Percentiles rank a stretch among this genome's conserved stretches.
Evolutionary conservation across 2,113 vertebrate species (phyloP).

Genomic region (Muntiacus muntjak): DNA sequence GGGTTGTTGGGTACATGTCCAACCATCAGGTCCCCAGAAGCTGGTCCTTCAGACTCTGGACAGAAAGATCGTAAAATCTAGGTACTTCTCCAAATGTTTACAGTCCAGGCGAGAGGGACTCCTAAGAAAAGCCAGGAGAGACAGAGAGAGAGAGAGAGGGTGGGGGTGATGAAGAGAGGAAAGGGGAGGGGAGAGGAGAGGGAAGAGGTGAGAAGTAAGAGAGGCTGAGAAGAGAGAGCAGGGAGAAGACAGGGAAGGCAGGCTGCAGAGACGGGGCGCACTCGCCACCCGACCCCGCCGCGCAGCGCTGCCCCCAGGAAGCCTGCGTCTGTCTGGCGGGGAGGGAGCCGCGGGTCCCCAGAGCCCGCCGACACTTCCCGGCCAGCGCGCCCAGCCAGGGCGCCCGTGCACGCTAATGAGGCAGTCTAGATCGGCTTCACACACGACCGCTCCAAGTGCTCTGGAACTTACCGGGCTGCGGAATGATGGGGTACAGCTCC

Average conservation of each 20-base stretch:
- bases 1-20: accelerated
- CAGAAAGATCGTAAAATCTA: neutral
- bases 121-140: neutral
- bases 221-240: neutral
- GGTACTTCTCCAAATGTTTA: neutral
- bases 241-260: neutral
- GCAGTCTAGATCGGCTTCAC: conserved; percentile 31
- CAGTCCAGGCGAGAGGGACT: neutral
- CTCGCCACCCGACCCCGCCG: neutral
- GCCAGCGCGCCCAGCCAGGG: neutral
- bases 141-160: neutral
- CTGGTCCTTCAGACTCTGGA: neutral
- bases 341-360: neutral
- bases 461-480: conserved; percentile 72
- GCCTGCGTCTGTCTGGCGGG: neutral
- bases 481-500: conserved; percentile 54
- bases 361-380: conserved; percentile 17
- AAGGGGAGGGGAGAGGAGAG: neutral
- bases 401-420: conserved; percentile 60
- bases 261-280: neutral
- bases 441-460: conserved; percentile 61
- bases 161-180: neutral
- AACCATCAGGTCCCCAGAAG: neutral
- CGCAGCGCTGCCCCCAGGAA: neutral
- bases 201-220: neutral